Evolutionary conservation across 2,113 vertebrate species (phyloP).

Genomic region (Amia ocellicauda): DNA sequence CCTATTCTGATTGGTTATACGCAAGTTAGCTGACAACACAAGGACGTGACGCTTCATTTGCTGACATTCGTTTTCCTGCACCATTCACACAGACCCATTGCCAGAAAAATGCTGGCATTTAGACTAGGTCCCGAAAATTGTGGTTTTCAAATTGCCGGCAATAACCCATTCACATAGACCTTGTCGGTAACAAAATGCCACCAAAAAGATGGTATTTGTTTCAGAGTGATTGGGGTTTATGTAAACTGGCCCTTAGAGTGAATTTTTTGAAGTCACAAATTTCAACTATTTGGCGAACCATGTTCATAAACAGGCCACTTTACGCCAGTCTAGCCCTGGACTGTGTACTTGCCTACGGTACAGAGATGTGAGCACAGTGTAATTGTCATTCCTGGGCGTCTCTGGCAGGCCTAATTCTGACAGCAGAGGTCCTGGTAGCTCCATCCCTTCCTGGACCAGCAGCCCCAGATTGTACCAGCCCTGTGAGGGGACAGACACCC

Average conservation of each 20-base stretch:
- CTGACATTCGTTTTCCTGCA: too few relatives aligned
- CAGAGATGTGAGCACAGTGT: conserved; percentile 47
- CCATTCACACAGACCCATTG: too few relatives aligned
- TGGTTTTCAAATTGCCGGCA: too few relatives aligned
- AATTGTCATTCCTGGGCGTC: conserved; percentile 46
- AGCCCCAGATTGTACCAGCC: conserved; percentile 71
- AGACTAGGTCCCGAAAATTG: too few relatives aligned
- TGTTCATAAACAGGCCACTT: neutral
- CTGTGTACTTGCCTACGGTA: conserved; percentile 55
- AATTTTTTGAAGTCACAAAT: neutral
- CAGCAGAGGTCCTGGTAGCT: conserved; percentile 48
- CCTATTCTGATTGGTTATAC: too few relatives aligned
- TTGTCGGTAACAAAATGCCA: too few relatives aligned
- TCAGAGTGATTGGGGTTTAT: too few relatives aligned
- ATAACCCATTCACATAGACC: too few relatives aligned
- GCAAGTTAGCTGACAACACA: too few relatives aligned
- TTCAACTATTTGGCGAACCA: neutral
- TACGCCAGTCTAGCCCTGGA: neutral
- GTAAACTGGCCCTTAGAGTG: neutral
- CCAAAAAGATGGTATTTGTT: too few relatives aligned
- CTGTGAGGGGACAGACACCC: conserved; percentile 40
- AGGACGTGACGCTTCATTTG: too few relatives aligned
- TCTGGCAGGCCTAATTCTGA: conserved; percentile 54
- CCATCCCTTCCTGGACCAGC: conserved; percentile 60
- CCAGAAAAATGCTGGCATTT: too few relatives aligned